Base-by-base conservation (phyloP, 92 coral and sea anemone species). In the Ricordea florida region DNA sequence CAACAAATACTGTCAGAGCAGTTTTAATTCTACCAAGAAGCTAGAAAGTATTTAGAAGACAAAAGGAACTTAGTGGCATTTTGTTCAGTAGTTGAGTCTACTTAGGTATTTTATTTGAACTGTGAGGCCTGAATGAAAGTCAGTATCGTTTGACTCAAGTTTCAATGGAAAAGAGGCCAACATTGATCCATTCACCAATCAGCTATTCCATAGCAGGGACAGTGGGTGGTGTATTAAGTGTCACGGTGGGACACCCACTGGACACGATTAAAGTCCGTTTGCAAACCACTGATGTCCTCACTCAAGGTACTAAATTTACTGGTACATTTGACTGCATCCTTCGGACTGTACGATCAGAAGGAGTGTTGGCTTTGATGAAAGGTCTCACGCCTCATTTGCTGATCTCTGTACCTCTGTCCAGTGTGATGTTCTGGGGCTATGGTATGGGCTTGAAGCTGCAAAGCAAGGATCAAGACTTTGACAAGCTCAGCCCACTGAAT, bases 181-280 rank as follows among this genome's bases (percentile, higher is more conserved):
- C n/a, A n/a, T n/a, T n/a, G n/a, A 67, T 67, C 47, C 74, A 70
- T 20, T 88, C 98, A 4, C 86, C 97, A 8, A 18, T 85, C 9
- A 79, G 89, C 27, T 88, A 93, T 59, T 79, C 92, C 8, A 57
- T 93, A 16, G 98, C 98, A 14, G 98, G 98, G 18, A 85, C 91
- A 22, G 77, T 89, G 29, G 98, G 97, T n/a, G 98, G 98, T 22
- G 74, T 89, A 73, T 56, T 82, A 7, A 48, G 85, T 2, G 85
- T 89, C 62, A 62, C 76, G 6, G 98, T 88, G 4, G 97, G 97
- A 7, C 97, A 90, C 58, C 98, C 98, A 9, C 78, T 93, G 4
- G 98, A 93, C 69, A 93, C 96, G 33, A 72, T 93, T 72, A 93
- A 93, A 57, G 98, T 93, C 43, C 96, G 96, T 21, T 90, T 93